Conservation (phyloP, 2,113 vertebrate species). For the Erpornis zantholeuca region DNA sequence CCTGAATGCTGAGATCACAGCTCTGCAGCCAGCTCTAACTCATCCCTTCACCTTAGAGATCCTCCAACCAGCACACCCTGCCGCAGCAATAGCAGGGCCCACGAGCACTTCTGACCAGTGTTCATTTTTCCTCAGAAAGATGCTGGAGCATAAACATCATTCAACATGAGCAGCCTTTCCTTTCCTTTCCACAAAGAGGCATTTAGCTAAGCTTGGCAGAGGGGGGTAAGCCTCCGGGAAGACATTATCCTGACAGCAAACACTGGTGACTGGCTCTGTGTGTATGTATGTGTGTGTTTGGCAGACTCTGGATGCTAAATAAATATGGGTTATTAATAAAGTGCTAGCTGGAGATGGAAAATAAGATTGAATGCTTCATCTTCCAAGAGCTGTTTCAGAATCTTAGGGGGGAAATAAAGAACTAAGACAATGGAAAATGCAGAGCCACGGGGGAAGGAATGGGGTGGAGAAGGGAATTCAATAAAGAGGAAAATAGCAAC, state of each 20-base stretch:
- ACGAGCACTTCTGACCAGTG: neutral
- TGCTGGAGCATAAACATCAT: neutral
- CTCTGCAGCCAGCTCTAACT: neutral
- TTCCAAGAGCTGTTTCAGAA: conserved; percentile 22
- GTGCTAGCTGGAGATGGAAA: conserved; percentile 44
- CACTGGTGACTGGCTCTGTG: conserved; percentile 30
- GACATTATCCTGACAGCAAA: conserved; percentile 59
- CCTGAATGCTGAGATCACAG: neutral
- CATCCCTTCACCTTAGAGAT: neutral
- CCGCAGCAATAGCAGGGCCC: neutral
- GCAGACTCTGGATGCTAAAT: conserved; percentile 50
- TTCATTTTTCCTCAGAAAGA: neutral
- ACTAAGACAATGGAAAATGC: conserved; percentile 44
- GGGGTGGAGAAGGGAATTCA: neutral
- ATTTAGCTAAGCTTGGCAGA: conserved; percentile 39
- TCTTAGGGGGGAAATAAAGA: conserved; percentile 43
- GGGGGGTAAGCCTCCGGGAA: conserved; percentile 16
- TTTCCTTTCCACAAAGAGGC: neutral
- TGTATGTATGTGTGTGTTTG: conserved; percentile 13
- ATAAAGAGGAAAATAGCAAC: conserved; percentile 40
- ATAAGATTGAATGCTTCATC: conserved; percentile 52
- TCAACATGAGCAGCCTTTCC: neutral
- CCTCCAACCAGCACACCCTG: neutral
- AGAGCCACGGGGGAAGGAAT: neutral
- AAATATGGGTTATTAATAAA: conserved; percentile 68